phyloP scores from a whole-genome alignment of 2,113 vertebrate species.

The Leiothrix lutea region DNA sequence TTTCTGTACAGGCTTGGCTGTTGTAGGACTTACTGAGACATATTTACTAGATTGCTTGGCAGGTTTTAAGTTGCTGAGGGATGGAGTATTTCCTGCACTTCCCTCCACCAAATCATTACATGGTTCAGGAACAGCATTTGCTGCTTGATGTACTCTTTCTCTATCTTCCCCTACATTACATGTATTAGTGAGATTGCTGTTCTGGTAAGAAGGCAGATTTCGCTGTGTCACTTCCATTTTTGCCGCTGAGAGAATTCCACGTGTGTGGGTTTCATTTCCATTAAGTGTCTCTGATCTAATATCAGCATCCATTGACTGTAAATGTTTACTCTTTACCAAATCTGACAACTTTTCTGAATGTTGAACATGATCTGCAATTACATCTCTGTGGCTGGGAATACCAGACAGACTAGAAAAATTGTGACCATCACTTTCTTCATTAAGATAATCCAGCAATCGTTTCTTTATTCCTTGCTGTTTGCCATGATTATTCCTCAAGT shows the following conservation, averaged over 20 bases:
- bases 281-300: not conserved
- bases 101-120: not conserved
- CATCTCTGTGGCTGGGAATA: not conserved
- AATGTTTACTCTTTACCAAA: not conserved
- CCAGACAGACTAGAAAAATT: not conserved
- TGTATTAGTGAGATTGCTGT: not conserved
- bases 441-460: not conserved
- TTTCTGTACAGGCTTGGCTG: not conserved
- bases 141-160: not conserved
- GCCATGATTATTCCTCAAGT: not conserved
- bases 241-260: not conserved
- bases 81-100: not conserved
- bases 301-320: not conserved
- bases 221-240: not conserved
- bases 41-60: not conserved
- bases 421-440: not conserved
- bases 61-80: not conserved
- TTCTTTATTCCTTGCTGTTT: not conserved
- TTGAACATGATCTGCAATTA: not conserved
- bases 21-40: not conserved
- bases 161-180: not conserved
- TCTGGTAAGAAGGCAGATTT: not conserved
- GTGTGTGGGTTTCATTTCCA: not conserved
- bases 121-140: not conserved
- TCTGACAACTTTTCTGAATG: not conserved